Conservation (phyloP, 2,797 vertebrate genomes). For the Euphonia xanthogaster region DNA sequence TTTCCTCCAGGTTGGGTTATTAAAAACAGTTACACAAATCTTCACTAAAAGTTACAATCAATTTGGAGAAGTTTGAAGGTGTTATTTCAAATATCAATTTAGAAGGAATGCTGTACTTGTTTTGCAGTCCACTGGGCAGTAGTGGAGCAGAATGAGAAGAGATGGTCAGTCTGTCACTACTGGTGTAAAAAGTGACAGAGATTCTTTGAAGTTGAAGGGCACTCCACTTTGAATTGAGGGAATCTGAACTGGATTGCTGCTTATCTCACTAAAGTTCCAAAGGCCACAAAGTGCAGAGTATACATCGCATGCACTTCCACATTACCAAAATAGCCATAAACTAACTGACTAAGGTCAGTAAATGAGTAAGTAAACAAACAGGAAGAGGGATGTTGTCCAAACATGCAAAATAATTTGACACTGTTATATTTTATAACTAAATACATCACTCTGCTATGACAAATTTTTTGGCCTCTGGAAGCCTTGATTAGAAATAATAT, state of each 20-base stretch:
- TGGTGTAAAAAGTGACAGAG: neutral
- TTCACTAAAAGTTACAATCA: neutral
- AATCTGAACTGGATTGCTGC: neutral
- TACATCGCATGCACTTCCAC: neutral
- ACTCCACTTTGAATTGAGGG: neutral
- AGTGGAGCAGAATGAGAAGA: neutral
- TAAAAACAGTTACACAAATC: neutral
- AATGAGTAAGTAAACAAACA: neutral
- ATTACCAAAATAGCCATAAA: constrained; percentile 8
- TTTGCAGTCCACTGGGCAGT: neutral
- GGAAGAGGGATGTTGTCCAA: neutral
- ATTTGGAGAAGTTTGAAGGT: neutral
- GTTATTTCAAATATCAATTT: neutral
- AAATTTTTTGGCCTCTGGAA: neutral
- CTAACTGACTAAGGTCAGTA: neutral
- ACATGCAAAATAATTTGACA: neutral
- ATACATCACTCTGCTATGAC: neutral
- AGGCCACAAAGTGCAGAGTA: neutral
- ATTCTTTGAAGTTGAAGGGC: neutral
- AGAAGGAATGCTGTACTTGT: neutral
- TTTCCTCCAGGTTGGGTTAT: neutral
- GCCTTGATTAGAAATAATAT: neutral
- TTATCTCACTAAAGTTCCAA: constrained; percentile 32
- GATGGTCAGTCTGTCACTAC: fast-evolving
- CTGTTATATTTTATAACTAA: neutral